A percentile compares a stretch with the other conserved stretches of the same genome.
Conservation (phyloP, 2,113 vertebrate species). For the Hypomesus transpacificus region DNA sequence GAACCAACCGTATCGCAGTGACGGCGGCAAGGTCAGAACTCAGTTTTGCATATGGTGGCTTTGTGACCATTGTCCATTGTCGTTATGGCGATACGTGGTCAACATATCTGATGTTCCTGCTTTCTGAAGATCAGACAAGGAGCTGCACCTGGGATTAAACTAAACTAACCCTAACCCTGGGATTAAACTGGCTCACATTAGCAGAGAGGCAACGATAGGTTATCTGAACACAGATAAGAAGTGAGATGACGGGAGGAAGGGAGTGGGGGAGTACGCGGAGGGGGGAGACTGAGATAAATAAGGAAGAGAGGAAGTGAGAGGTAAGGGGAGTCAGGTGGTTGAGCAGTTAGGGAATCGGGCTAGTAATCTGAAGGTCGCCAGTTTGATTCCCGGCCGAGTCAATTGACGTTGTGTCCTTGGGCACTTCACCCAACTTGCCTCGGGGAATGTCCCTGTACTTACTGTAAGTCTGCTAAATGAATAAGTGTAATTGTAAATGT, state of each 20-base stretch:
- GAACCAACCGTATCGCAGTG: slow-evolving; percentile 32
- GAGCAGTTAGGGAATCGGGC: no score
- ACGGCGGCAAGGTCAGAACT: slow-evolving; percentile 16
- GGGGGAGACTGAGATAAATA: no score
- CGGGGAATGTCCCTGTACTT: no score
- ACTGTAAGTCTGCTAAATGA: no score
- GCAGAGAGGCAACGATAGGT: slow-evolving; percentile 27
- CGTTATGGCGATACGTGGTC: slow-evolving; percentile 43
- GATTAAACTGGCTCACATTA: slow-evolving; percentile 17
- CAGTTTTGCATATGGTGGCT: slow-evolving; percentile 65
- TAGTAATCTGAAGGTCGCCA: no score
- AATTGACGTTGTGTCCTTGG: no score
- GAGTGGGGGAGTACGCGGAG: not conserved
- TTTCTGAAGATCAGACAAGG: slow-evolving; percentile 22
- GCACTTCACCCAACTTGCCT: no score
- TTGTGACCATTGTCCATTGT: slow-evolving; percentile 60
- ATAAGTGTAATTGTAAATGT: no score
- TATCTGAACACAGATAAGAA: slow-evolving; percentile 1
- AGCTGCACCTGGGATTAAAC: slow-evolving; percentile 19
- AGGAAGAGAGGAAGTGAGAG: no score
- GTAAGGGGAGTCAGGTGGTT: no score
- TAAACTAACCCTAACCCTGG: no score
- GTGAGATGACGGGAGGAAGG: not conserved
- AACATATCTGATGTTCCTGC: slow-evolving; percentile 48
- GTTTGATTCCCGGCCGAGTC: no score